Conservation (phyloP, 1,140 invertebrate species). For the Tetraneura akinire region DNA sequence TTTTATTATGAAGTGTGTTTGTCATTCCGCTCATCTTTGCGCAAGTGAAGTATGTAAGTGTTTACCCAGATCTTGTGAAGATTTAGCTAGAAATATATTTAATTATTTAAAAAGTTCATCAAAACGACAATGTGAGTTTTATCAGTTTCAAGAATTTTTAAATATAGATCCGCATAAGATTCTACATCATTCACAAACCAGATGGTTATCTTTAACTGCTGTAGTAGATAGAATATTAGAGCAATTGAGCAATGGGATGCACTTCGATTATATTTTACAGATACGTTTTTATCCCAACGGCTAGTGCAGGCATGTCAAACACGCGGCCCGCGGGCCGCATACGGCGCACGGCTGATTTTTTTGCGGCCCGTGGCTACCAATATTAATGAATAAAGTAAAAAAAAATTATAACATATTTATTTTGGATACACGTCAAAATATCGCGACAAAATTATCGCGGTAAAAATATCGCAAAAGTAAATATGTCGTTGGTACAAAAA, state of each 20-base stretch:
- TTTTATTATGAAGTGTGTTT: constrained; percentile 58
- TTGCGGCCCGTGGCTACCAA: too few species aligned
- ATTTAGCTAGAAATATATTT: constrained; percentile 40
- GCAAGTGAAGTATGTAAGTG: constrained; percentile 57
- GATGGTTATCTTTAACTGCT: constrained; percentile 30
- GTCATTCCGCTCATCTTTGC: constrained; percentile 58
- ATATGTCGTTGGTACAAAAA: not conserved
- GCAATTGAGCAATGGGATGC: constrained; percentile 14
- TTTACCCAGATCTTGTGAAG: constrained; percentile 55
- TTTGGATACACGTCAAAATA: too few species aligned
- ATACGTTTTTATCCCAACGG: not conserved
- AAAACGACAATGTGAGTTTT: not conserved
- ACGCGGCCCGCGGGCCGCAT: too few species aligned
- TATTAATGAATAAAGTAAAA: too few species aligned
- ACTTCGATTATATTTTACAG: not conserved
- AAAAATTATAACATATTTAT: too few species aligned
- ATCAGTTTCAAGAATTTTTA: constrained; percentile 44
- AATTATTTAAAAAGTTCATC: not conserved
- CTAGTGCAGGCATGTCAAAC: too few species aligned
- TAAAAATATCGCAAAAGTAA: not conserved
- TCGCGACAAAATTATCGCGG: not conserved
- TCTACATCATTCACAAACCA: not conserved
- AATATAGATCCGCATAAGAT: constrained; percentile 25
- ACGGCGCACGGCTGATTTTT: too few species aligned
- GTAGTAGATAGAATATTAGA: not conserved